Evolutionary conservation across 1,140 invertebrate genomes (phyloP).

Genomic region (Chironomus tepperi): DNA sequence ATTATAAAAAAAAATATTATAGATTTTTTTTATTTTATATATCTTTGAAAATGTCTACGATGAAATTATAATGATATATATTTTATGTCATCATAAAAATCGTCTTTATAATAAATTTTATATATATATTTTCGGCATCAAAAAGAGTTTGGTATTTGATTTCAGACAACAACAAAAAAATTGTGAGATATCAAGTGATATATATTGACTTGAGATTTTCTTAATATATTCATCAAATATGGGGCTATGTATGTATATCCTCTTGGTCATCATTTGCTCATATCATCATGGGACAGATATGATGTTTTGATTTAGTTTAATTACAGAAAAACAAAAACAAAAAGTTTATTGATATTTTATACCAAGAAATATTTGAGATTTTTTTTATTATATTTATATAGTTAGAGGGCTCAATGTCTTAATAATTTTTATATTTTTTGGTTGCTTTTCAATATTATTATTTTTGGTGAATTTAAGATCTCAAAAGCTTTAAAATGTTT

Average conservation of each 20-base stretch:
- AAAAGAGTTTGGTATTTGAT: not conserved
- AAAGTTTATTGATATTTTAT: not conserved
- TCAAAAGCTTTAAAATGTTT: too few relatives aligned
- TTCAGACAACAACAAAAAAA: too few relatives aligned
- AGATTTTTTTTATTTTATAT: not conserved
- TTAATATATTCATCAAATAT: too few relatives aligned
- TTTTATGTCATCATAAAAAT: slow-evolving; percentile 4
- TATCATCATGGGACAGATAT: too few relatives aligned
- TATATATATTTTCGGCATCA: not conserved
- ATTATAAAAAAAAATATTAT: not conserved
- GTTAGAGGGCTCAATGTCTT: too few relatives aligned
- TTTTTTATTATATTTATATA: too few relatives aligned
- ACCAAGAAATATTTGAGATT: too few relatives aligned
- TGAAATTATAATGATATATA: not conserved
- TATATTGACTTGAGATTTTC: too few relatives aligned
- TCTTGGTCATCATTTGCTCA: too few relatives aligned
- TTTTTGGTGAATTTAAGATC: not conserved
- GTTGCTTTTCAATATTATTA: not conserved
- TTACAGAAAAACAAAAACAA: slow-evolving; percentile 11
- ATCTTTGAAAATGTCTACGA: not conserved
- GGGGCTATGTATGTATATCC: too few relatives aligned
- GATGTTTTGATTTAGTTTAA: too few relatives aligned
- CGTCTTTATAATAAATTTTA: not conserved
- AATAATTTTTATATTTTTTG: not conserved
- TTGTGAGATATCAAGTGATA: too few relatives aligned